A percentile compares a stretch with the other conserved stretches of the same genome.
phyloP scores from a whole-genome alignment of 2,888 invertebrate genomes.

The Eristalis tenax region DNA sequence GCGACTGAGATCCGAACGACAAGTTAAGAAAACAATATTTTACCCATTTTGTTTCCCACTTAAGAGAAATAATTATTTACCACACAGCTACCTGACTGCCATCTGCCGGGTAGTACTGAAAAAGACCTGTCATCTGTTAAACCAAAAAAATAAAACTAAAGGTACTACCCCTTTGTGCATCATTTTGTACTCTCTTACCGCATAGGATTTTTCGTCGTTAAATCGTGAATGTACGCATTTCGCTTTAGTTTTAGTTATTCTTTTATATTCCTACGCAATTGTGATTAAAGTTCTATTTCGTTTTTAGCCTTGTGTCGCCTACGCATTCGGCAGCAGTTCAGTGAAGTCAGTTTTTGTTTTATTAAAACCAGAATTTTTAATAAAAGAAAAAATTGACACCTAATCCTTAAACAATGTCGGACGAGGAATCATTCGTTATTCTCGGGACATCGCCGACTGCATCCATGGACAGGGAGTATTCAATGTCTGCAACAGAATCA shows the following conservation, averaged over 20 bases:
- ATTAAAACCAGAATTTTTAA: neutral
- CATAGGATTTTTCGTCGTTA: neutral
- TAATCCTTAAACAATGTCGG: constrained; percentile 74
- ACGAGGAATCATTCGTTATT: constrained; percentile 80
- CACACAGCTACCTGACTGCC: too few species aligned
- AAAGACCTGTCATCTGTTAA: too few species aligned
- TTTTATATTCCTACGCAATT: neutral
- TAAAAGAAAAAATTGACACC: neutral
- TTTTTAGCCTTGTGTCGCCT: neutral
- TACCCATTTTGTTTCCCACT: too few species aligned
- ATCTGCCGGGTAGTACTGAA: too few species aligned
- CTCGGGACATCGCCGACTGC: constrained; percentile 78
- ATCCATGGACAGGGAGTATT: constrained; percentile 73
- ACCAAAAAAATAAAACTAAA: too few species aligned
- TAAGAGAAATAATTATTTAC: too few species aligned
- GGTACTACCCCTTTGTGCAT: neutral
- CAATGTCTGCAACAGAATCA: neutral
- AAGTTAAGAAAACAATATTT: too few species aligned
- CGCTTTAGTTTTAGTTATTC: neutral
- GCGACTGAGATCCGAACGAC: too few species aligned
- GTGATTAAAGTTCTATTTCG: neutral
- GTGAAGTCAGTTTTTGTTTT: neutral
- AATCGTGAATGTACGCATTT: neutral
- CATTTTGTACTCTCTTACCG: neutral
- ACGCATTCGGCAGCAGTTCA: neutral